phyloP scores from a whole-genome alignment of 2,888 invertebrate genomes.

The Antitype chi region DNA sequence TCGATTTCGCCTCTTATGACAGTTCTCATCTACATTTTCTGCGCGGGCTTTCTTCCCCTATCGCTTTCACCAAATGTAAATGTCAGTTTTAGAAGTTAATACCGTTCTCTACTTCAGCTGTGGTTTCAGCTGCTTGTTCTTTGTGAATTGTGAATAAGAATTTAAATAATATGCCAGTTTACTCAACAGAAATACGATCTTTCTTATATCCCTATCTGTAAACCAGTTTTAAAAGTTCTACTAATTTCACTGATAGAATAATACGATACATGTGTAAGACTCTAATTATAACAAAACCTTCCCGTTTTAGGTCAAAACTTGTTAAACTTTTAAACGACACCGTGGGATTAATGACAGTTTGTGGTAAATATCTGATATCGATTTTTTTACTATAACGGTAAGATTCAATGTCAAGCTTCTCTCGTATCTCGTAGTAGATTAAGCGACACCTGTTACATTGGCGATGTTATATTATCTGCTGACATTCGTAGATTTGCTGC shows the following conservation, averaged over 20 bases:
- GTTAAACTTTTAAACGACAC: slow-evolving; percentile 6
- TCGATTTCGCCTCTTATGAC: slow-evolving; percentile 73
- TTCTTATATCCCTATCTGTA: neutral
- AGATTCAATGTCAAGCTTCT: slow-evolving; percentile 76
- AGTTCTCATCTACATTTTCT: slow-evolving; percentile 73
- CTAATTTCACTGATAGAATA: neutral
- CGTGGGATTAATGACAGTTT: slow-evolving; percentile 8
- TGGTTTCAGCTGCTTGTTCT: slow-evolving; percentile 8
- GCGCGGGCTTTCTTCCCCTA: slow-evolving; percentile 65
- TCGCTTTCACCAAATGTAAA: slow-evolving; percentile 63
- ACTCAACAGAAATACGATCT: neutral
- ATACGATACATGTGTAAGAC: neutral
- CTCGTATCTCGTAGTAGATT: slow-evolving; percentile 70
- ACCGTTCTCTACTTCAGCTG: slow-evolving; percentile 3
- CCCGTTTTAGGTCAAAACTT: neutral
- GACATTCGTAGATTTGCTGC: slow-evolving; percentile 53
- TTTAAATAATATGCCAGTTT: neutral
- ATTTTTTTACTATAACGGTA: slow-evolving; percentile 71
- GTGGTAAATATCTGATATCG: slow-evolving; percentile 69
- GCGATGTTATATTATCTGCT: slow-evolving; percentile 54
- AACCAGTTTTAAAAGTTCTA: slow-evolving; percentile 13
- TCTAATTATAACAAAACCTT: neutral
- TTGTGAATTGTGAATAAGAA: neutral
- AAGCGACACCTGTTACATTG: slow-evolving; percentile 86
- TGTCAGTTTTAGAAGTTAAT: slow-evolving; percentile 63